Base-by-base conservation (phyloP, 2,888 invertebrate species). In the Rhodophaea formosa region DNA sequence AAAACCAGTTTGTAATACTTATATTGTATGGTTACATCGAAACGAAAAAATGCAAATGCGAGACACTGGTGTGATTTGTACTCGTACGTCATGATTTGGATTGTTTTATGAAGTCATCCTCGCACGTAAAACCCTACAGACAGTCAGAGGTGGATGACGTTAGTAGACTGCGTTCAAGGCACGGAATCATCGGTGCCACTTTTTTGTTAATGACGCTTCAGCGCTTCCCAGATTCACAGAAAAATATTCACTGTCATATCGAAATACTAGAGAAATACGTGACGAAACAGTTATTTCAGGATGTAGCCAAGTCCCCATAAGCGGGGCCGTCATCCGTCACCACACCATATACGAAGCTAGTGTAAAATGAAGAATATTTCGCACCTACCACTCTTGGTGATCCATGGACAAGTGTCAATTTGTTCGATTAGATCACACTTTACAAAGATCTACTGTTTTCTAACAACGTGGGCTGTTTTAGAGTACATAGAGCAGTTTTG, bases 381-480 rank as follows among this genome's bases (percentile, higher is more conserved):
- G 10, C 51, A 51, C 51, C 51, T 35, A 35, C 30, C 7, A 7
- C 16, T 35, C 35, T 35, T 51, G 7, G 35, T 35, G 16, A 51
- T 51, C 17, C 17, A 39, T 10, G 39, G 30, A 14, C 30, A 12
- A 35, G 8, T 35, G 51, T 35, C 39, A 51, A 35, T 51, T 51
- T 51, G 8, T 7, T 39, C 7, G 10, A 16, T 51, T 39, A 35
- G 16, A 39, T 39, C 49, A 35, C 15, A 16, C 35, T 17, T 23
- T 7, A 39, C 51, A 51, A 6, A 30, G 35, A 17, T 10, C 14
- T 16, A 17, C 51, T 51, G 51, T 39, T 51, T 30, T 10, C 0
- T 51, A 51, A 51, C 32, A 51, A 51, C 16, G 49, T 32, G 16
- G 49, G 15, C 49, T 51, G 49, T 35, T 30, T 8, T 10, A 3